Base-by-base conservation (phyloP, 2,888 invertebrate genomes). In the Piscicola geometra region DNA sequence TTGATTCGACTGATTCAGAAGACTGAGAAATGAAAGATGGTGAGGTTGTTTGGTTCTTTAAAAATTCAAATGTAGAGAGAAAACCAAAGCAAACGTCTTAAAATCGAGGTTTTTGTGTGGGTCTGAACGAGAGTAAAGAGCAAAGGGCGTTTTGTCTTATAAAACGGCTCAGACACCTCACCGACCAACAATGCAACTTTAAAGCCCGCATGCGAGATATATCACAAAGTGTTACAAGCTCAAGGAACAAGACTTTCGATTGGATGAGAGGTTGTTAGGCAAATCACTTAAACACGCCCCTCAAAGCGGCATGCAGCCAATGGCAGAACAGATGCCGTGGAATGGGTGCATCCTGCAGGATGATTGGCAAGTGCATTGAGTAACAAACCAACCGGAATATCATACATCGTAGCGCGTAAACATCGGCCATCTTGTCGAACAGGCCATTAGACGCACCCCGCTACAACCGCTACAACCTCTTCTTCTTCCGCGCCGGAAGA, bases 311-410 rank as follows among this genome's bases (percentile, higher is more conserved):
- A 3, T 56, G n/a, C n/a, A 56, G 21, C 60, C 60, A 56, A 56
- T 56, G 25, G n/a, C 15, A 56, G 25, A 5, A 5, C 25, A 15
- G 9, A 5, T 15, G n/a, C 9, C 3, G 5, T 3, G n/a, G n/a
- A 3, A 21, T 15, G n/a, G 60, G 60, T n/a, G 60, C 15, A 25
- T 9, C 3, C n/a, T 56, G 9, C 3, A 5, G 25, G n/a, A 15
- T 18, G 25, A 56, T 56, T 56, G 60, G n/a, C n/a, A 21, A 5
- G 3, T 56, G 21, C 25, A 25, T 25, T 56, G n/a, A 56, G 60
- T 56, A 56, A 56, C 60, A 56, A 56, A 56, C 60, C 60, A n/a
- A 56, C 60, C 60, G 60, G n/a, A 56, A 56, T 56, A 56, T 56
- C 60, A 56, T 56, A 5, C n/a, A 56, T 56, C n/a, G 60, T 56